Evolutionary conservation across 2,797 vertebrate genomes (phyloP).

Genomic region (Linurgus olivaceus): DNA sequence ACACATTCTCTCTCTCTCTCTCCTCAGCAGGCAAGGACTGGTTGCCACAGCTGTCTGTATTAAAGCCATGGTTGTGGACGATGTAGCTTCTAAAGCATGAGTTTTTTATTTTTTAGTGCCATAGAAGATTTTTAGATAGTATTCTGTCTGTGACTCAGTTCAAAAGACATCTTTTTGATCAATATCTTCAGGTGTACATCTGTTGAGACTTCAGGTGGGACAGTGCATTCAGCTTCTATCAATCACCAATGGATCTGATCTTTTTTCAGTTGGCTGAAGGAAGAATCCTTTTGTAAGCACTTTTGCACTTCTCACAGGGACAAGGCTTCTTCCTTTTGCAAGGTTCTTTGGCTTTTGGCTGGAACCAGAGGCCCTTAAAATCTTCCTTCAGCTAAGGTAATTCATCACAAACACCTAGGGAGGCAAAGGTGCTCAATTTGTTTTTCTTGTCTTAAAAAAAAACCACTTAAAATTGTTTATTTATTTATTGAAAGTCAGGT

Average conservation of each 20-base stretch:
- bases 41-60: not conserved
- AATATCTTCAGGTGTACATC: slow-evolving; percentile 30
- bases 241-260: not conserved
- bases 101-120: not conserved
- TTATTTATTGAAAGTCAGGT: not conserved
- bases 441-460: not conserved
- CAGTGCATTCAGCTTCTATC: slow-evolving; percentile 10
- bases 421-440: not conserved
- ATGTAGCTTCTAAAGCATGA: not conserved
- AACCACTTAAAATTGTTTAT: not conserved
- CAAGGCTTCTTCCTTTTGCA: accelerated
- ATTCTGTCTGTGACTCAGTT: not conserved
- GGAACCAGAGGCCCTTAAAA: not conserved
- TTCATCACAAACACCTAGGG: not conserved
- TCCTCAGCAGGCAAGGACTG: not conserved
- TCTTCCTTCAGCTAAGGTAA: not conserved
- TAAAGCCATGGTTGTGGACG: not conserved
- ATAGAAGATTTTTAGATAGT: not conserved
- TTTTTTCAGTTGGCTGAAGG: not conserved
- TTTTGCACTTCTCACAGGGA: not conserved
- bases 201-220: slow-evolving; percentile 33
- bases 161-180: slow-evolving; percentile 8
- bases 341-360: not conserved
- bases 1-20: not conserved
- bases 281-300: slow-evolving; percentile 8